Base-by-base conservation (phyloP, 2,888 invertebrate species). In the Andrena dorsata region DNA sequence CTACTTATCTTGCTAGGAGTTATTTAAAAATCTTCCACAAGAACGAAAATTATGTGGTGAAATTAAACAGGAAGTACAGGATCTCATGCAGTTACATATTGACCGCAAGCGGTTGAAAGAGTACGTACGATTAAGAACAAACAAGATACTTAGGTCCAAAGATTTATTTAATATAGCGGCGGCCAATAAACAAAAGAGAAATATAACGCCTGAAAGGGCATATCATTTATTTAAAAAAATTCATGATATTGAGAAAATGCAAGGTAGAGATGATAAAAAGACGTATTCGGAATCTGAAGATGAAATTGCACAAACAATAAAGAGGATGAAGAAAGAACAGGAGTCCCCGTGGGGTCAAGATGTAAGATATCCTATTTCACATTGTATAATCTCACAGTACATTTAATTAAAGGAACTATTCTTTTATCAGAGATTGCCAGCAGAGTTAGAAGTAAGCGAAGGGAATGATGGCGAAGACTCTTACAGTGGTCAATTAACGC, bases 81-180 rank as follows among this genome's bases (percentile, higher is more conserved):
- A 94, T 81, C 86, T 94, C 10, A 90, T 94, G 90, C 91, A 91
- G 35, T 83, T 93, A 30, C 93, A 93, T 30, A 92, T 93, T 28
- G 93, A 93, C 81, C 90, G 93, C 13, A 93, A 94, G 65, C 88
- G 93, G 76, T 83, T 94, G 26, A 93, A 93, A 75, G 94, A 94
- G 72, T 94, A 94, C 65, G 93, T 94, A 2, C 89, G 93, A 71
- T 80, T 92, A 41, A 87, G 92, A 30, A 93, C 94, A 0, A 93
- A 94, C 53, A 94, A 94, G 80, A 77, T 93, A 71, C 80, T 94
- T 41, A 90, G 93, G 5, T 93, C 93, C 16, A 94, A 94, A 81
- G 94, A 94, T 87, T 88, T 94, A 28, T 93, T 94, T 76, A 94
- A 94, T 66, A 93, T 94, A 78, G 93, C 93, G 1, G 93, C 94